Conservation (phyloP, 2,888 invertebrate species). For the Hydrotaea diabolus region DNA sequence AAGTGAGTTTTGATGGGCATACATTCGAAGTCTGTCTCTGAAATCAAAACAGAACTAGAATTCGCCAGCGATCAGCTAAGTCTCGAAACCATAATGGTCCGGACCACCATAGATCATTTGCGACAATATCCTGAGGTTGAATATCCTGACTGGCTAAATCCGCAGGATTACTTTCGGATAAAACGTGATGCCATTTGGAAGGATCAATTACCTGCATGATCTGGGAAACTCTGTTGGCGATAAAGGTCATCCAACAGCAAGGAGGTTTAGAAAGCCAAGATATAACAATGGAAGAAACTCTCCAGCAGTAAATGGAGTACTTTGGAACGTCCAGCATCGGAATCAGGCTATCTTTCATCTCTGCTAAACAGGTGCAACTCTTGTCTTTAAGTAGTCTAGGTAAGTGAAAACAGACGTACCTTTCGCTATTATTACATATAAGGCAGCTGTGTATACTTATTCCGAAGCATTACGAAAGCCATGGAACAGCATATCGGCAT, state of each 20-base stretch:
- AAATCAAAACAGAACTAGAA: neutral
- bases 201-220: slow-evolving; percentile 9
- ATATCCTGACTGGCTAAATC: neutral
- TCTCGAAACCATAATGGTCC: no score
- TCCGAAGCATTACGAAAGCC: neutral
- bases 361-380: neutral
- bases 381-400: neutral
- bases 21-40: neutral
- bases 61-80: neutral
- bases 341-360: neutral
- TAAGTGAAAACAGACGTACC: neutral
- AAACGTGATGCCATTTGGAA: slow-evolving; percentile 10
- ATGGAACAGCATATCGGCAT: neutral
- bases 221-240: slow-evolving; percentile 32
- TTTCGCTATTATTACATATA: neutral
- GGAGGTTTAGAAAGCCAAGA: slow-evolving; percentile 31
- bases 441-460: neutral
- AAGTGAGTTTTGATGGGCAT: slow-evolving; percentile 14
- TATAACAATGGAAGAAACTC: neutral
- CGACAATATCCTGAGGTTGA: neutral
- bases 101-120: neutral
- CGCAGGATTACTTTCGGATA: slow-evolving; percentile 20
- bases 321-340: neutral
- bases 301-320: slow-evolving; percentile 13
- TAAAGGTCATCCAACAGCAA: slow-evolving; percentile 31